Percentiles rank a stretch among this genome's conserved stretches.
phyloP scores from a whole-genome alignment of 2,797 vertebrate species.

The Hoplostethus mediterraneus region DNA sequence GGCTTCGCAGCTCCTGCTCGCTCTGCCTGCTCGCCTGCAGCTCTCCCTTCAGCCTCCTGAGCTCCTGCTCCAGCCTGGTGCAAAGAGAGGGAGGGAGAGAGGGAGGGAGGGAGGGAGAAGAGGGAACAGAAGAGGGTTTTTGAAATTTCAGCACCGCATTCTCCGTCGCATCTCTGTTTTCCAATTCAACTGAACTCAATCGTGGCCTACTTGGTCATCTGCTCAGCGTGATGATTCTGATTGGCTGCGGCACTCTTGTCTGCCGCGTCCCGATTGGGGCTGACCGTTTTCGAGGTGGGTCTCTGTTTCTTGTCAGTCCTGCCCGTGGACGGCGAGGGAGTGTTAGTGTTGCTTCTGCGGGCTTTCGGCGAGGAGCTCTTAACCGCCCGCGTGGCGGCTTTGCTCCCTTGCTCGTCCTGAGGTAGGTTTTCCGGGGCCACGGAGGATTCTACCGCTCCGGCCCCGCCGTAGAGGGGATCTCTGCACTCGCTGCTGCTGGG shows the following conservation, averaged over 20 bases:
- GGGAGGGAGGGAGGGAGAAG: not conserved
- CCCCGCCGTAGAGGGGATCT: slow-evolving; percentile 57
- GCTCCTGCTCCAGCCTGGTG: slow-evolving; percentile 84
- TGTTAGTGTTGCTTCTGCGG: slow-evolving; percentile 71
- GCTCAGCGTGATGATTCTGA: slow-evolving; percentile 80
- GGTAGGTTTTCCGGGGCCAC: slow-evolving; percentile 76
- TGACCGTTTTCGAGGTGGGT: slow-evolving; percentile 78
- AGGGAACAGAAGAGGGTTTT: too few species aligned
- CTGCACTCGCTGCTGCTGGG: slow-evolving; percentile 63
- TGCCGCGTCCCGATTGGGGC: slow-evolving; percentile 71
- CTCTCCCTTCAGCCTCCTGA: slow-evolving; percentile 83
- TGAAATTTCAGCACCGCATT: not conserved
- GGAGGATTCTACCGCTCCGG: slow-evolving; percentile 60
- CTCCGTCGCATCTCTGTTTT: not conserved
- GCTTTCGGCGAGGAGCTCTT: slow-evolving; percentile 83
- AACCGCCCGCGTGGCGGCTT: slow-evolving; percentile 65
- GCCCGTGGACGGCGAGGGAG: slow-evolving; percentile 68
- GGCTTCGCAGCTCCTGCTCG: slow-evolving; percentile 87
- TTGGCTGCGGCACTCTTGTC: slow-evolving; percentile 72
- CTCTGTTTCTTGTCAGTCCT: slow-evolving; percentile 85
- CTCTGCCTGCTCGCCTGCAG: slow-evolving; percentile 85
- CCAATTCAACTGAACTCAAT: not conserved
- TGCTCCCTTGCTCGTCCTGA: slow-evolving; percentile 84
- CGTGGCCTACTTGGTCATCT: slow-evolving; percentile 78
- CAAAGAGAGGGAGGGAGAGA: slow-evolving; percentile 4